Percentiles rank a stretch among this genome's conserved stretches.
phyloP scores from a whole-genome alignment of 1,140 invertebrate species.

The Elymnias hypermnestra region DNA sequence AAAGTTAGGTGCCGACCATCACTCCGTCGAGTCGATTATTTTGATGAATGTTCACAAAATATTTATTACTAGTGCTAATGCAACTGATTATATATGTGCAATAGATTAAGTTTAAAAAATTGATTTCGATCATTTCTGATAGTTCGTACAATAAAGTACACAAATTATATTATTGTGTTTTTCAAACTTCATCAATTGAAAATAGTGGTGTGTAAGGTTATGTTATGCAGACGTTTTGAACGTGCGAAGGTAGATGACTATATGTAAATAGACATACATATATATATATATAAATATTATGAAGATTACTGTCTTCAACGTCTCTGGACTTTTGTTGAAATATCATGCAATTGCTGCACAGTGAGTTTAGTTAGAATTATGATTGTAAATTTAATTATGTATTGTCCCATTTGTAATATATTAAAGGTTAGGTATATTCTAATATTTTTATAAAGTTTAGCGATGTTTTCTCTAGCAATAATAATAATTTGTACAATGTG shows the following conservation, averaged over 20 bases:
- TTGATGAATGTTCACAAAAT: conserved; percentile 8
- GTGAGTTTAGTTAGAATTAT: conserved; percentile 50
- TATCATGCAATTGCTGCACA: conserved; percentile 35
- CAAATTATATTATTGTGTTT: background rate
- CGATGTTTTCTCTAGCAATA: conserved; percentile 27
- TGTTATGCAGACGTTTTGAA: conserved; percentile 25
- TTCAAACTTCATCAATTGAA: too few species aligned
- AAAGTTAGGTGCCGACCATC: conserved; percentile 20
- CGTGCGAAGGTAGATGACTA: conserved; percentile 21
- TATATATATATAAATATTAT: conserved; percentile 13
- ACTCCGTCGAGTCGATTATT: conserved; percentile 14
- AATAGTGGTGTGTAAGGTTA: too few species aligned
- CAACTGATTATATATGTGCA: conserved; percentile 35
- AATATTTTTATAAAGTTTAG: conserved; percentile 67
- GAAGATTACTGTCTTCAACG: conserved; percentile 7
- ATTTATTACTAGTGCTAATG: conserved; percentile 16
- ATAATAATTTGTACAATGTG: conserved; percentile 29
- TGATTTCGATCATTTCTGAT: conserved; percentile 7
- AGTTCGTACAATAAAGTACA: conserved; percentile 13
- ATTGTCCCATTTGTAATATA: conserved; percentile 69
- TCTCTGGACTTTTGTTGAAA: conserved; percentile 14
- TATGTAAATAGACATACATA: too few species aligned
- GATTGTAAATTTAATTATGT: conserved; percentile 68
- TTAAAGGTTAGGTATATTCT: conserved; percentile 61
- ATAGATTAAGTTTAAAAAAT: conserved; percentile 41